Evolutionary conservation across 2,113 vertebrate genomes (phyloP).

Genomic region (Girardinichthys multiradiatus): DNA sequence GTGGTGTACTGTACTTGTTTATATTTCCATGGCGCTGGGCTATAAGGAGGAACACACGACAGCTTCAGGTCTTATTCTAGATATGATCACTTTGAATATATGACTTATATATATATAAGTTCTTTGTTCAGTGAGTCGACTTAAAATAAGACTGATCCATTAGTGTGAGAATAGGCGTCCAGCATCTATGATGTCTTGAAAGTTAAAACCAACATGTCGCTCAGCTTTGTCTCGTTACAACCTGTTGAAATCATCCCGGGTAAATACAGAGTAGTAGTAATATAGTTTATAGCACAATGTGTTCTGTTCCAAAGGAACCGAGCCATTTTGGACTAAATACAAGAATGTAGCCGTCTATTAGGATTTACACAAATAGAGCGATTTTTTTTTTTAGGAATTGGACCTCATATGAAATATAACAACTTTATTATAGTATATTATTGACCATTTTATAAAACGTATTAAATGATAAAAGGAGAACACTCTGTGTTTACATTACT

Average conservation of each 20-base stretch:
- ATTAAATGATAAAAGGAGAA: background rate
- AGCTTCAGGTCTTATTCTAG: background rate
- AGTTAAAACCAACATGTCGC: background rate
- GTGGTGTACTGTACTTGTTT: background rate
- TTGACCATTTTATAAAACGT: background rate
- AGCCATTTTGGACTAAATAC: background rate
- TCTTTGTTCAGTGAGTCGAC: background rate
- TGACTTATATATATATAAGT: no score
- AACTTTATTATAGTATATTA: background rate
- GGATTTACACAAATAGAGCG: no score
- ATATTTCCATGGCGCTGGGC: background rate
- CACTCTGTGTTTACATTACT: background rate
- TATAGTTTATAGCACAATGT: background rate
- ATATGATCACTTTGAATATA: background rate
- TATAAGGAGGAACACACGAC: background rate
- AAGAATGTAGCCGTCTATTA: background rate
- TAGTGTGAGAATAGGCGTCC: background rate
- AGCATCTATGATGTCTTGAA: background rate
- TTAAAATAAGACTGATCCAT: background rate
- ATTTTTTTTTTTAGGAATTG: no score
- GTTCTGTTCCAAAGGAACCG: background rate
- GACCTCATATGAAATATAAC: no score
- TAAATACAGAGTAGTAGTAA: background rate
- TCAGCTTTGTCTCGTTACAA: background rate
- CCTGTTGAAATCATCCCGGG: background rate